Conservation (phyloP, 2,888 invertebrate species). For the Chironomus tentans region DNA sequence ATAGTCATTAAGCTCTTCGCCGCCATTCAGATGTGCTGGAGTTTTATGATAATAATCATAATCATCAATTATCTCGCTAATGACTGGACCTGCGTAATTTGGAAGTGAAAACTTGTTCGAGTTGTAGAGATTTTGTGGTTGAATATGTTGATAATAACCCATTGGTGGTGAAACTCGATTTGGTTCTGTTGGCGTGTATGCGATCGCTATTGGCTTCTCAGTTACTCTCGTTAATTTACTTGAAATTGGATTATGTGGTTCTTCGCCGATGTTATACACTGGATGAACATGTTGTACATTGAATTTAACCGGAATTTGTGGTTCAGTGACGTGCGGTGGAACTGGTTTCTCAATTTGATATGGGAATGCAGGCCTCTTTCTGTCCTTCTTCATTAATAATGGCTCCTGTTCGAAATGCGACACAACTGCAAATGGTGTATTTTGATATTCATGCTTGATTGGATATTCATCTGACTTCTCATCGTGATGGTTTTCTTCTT, state of each 20-base stretch:
- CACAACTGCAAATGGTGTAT: conserved; percentile 41
- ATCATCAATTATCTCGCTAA: conserved; percentile 43
- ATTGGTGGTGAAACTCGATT: conserved; percentile 33
- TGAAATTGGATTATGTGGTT: conserved; percentile 35
- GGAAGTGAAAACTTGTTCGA: conserved; percentile 41
- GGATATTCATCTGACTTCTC: conserved; percentile 44
- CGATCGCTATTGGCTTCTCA: conserved; percentile 55
- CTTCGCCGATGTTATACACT: conserved; percentile 11
- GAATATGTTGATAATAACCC: conserved; percentile 29
- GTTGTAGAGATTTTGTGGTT: conserved; percentile 30
- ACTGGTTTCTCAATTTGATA: conserved; percentile 55
- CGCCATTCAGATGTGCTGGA: neutral
- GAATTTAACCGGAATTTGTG: neutral
- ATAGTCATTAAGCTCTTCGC: conserved; percentile 20
- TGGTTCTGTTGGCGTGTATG: conserved; percentile 52
- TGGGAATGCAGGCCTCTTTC: conserved; percentile 51
- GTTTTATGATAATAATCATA: conserved; percentile 35
- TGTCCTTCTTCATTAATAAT: conserved; percentile 38
- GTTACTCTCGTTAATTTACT: conserved; percentile 41
- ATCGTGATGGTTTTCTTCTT: conserved; percentile 46
- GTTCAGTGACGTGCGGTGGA: conserved; percentile 35
- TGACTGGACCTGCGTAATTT: conserved; percentile 44
- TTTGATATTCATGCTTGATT: conserved; percentile 38
- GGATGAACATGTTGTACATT: neutral
- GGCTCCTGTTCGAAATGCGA: conserved; percentile 43